phyloP scores from a whole-genome alignment of 2,113 vertebrate species.

The Dromiciops gliroides region DNA sequence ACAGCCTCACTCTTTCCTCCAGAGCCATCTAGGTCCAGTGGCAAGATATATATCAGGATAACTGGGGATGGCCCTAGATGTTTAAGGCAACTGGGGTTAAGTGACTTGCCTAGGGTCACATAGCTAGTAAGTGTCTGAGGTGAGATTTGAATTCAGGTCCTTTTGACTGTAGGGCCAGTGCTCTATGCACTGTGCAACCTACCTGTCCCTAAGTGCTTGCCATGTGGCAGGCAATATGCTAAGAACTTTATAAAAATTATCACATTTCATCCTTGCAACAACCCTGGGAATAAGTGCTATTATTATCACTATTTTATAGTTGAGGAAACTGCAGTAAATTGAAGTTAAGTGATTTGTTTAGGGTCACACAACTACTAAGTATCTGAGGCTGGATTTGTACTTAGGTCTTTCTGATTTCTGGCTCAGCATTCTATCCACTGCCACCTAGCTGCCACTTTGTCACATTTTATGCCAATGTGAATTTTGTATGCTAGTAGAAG shows the following conservation, averaged over 20 bases:
- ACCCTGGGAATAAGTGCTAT: neutral
- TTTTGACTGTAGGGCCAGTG: too few species aligned
- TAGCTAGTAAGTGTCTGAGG: too few species aligned
- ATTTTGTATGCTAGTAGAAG: neutral
- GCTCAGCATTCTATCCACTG: neutral
- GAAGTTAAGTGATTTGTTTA: neutral
- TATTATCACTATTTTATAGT: neutral
- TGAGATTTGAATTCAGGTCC: too few species aligned
- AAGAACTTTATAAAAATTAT: neutral
- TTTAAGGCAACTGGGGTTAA: too few species aligned
- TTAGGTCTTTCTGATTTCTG: neutral
- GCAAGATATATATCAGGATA: too few species aligned
- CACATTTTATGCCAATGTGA: neutral
- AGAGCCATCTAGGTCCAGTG: too few species aligned
- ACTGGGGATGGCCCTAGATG: too few species aligned
- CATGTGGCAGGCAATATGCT: neutral
- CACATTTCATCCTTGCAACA: neutral
- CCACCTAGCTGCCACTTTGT: neutral
- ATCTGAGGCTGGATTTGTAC: neutral
- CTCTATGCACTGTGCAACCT: too few species aligned
- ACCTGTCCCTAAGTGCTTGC: neutral
- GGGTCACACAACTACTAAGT: neutral
- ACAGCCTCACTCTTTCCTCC: too few species aligned
- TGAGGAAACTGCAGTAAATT: neutral
- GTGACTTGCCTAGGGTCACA: too few species aligned